phyloP scores from a whole-genome alignment of 2,797 vertebrate genomes.

The Hybognathus amarus region DNA sequence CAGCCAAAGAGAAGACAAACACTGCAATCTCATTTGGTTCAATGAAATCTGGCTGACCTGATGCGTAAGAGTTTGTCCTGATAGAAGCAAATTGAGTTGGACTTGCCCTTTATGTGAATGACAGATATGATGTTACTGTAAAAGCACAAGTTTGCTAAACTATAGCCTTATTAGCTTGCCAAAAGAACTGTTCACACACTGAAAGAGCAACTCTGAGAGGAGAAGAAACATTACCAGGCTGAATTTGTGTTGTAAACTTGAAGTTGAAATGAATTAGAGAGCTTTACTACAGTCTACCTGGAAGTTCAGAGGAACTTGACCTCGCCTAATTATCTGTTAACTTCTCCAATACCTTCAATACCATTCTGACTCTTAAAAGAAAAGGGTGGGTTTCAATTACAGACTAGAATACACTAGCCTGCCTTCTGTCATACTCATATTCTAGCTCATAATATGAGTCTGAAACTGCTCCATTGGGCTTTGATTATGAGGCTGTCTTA shows the following conservation, averaged over 20 bases:
- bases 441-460: too few relatives aligned
- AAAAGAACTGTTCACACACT: neutral
- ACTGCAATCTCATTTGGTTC: slow-evolving; percentile 14
- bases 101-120: slow-evolving; percentile 2
- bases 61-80: neutral
- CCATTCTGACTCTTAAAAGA: neutral
- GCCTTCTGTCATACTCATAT: too few relatives aligned
- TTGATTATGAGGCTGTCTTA: too few relatives aligned
- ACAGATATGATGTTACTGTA: neutral
- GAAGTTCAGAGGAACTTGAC: neutral
- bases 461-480: too few relatives aligned
- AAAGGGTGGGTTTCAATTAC: neutral
- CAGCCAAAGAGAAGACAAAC: slow-evolving; percentile 7
- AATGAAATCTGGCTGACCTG: neutral
- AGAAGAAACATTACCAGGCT: neutral
- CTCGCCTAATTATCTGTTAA: neutral
- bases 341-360: neutral
- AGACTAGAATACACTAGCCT: neutral
- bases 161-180: neutral
- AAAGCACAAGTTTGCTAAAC: neutral
- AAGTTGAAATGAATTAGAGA: neutral
- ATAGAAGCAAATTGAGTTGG: neutral
- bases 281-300: neutral
- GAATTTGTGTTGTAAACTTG: neutral
- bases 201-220: neutral